A percentile compares a stretch with the other conserved stretches of the same genome.
Conservation (phyloP, 2,888 invertebrate species). For the Invenusta paracnida region DNA sequence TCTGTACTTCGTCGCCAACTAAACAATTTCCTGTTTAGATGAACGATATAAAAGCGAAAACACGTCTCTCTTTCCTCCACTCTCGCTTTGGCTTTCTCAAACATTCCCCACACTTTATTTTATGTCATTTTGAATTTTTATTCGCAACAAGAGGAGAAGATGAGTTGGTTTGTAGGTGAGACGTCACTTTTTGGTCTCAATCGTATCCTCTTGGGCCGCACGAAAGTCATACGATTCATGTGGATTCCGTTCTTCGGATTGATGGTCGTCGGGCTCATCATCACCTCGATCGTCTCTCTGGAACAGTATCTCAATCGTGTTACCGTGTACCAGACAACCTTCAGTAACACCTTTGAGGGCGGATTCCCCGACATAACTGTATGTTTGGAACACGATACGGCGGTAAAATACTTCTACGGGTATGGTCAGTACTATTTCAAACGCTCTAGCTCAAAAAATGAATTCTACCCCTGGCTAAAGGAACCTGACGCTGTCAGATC, state of each 20-base stretch:
- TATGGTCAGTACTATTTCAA: neutral
- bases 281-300: neutral
- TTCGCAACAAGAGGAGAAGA: too few species aligned
- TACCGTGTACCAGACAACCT: neutral
- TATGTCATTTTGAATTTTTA: too few species aligned
- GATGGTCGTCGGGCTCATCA: neutral
- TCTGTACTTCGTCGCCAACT: too few species aligned
- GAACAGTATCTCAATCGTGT: neutral
- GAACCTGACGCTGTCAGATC: neutral
- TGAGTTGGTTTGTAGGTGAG: neutral
- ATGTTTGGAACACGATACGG: neutral
- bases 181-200: neutral
- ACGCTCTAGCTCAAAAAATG: neutral
- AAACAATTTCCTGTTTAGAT: too few species aligned
- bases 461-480: neutral
- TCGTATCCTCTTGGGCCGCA: constrained; percentile 4
- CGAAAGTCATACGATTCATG: neutral
- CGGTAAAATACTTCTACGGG: neutral
- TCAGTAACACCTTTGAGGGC: neutral
- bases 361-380: neutral
- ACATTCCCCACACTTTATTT: too few species aligned
- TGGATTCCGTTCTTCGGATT: neutral
- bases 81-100: too few species aligned
- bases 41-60: too few species aligned
- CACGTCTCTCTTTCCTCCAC: too few species aligned